Evolutionary conservation across 2,888 invertebrate genomes (phyloP).

Genomic region (Phyto melanocephala): DNA sequence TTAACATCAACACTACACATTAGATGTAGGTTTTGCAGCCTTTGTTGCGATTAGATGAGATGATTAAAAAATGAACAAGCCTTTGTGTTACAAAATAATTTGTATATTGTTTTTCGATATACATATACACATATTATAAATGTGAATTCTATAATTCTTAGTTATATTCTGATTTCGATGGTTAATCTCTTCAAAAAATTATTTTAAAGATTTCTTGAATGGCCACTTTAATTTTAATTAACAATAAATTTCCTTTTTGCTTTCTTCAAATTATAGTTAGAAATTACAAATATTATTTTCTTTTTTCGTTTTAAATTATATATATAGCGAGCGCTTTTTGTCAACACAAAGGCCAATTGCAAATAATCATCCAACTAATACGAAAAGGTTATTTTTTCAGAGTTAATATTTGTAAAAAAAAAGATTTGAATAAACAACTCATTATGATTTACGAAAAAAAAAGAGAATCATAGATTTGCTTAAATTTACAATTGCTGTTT

Average conservation of each 20-base stretch:
- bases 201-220: slow-evolving; percentile 68
- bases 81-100: slow-evolving; percentile 76
- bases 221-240: slow-evolving; percentile 65
- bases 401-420: slow-evolving; percentile 32
- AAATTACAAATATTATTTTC: slow-evolving; percentile 49
- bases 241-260: slow-evolving; percentile 49
- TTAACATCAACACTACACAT: slow-evolving; percentile 47
- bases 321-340: slow-evolving; percentile 78
- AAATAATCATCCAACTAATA: slow-evolving; percentile 79
- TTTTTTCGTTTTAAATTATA: slow-evolving; percentile 58
- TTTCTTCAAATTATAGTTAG: slow-evolving; percentile 52
- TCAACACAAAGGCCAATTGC: slow-evolving; percentile 80
- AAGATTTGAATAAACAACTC: slow-evolving; percentile 43
- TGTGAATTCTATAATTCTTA: slow-evolving; percentile 58
- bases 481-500: slow-evolving; percentile 31
- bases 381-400: slow-evolving; percentile 72
- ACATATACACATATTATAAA: slow-evolving; percentile 46
- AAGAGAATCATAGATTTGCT: slow-evolving; percentile 17
- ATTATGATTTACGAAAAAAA: slow-evolving; percentile 43
- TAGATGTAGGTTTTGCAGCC: slow-evolving; percentile 60
- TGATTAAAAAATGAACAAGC: slow-evolving; percentile 79
- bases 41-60: slow-evolving; percentile 77
- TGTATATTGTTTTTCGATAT: slow-evolving; percentile 43
- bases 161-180: slow-evolving; percentile 58
- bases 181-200: slow-evolving; percentile 76